Evolutionary conservation across 2,797 vertebrate genomes (phyloP), one percentile per base, ranked within the genome.

Genomic region (Okamejei kenojei): DNA sequence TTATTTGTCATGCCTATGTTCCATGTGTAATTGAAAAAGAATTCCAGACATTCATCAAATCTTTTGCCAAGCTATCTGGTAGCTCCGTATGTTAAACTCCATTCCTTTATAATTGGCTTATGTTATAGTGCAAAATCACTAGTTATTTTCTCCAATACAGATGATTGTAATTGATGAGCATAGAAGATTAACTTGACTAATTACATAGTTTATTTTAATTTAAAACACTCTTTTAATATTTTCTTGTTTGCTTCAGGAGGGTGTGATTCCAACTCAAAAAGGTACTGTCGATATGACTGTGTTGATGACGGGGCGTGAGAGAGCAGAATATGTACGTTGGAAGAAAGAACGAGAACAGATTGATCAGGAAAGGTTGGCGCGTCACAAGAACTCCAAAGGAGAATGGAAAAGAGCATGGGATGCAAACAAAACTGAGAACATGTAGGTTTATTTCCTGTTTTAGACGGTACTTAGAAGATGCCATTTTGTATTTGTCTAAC

Each of bases 381-480:
- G 98, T 7, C 99, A 99, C 95, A 98, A 97, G 95, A 99, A 99
- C 0, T 96, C 98, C 78, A 98, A 97, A 95, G 99, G 98, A 95
- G 98, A 99, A 95, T 99, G 99, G 99, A 97, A 97, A 94, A 97
- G 98, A 94, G 98, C 98, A 0, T 99, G 99, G 99, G 99, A 99
- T 95, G 94, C 98, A 96, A 97, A 99, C 96, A 99, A 99, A 95
- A 96, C 97, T 0, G 97, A 98, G 76, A 95, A 97, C 94, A 98
- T 97, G 99, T 99, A 97, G 97, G 98, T 96, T 54, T 84, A 29
- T 86, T 58, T 77, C 9, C 63, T 81, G 10, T 71, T 65, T 63
- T 29, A 7, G 35, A 23, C 61, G 68, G 26, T 81, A 61, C 61
- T 80, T 35, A 45, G 73, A 23, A 63, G 13, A 4, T 68, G 23